Evolutionary conservation across 2,888 invertebrate species (phyloP).

Genomic region (Euplexia lucipara): DNA sequence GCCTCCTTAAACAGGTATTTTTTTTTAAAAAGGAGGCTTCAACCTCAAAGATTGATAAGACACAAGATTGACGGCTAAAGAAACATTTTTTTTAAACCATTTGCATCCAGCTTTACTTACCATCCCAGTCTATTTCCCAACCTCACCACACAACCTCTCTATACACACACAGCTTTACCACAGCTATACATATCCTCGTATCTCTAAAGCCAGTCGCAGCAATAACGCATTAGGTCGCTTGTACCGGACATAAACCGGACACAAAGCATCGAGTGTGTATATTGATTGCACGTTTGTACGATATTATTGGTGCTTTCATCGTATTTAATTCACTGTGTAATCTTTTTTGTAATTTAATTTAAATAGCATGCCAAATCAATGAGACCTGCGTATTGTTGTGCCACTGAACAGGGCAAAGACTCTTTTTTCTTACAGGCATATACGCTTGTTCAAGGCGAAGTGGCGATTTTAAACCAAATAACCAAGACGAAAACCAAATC

Average conservation of each 20-base stretch:
- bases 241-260: slow-evolving; percentile 32
- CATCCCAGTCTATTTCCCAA: neutral
- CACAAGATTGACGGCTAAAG: too few species aligned
- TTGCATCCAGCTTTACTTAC: neutral
- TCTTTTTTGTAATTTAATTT: neutral
- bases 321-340: slow-evolving; percentile 1
- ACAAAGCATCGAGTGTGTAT: slow-evolving; percentile 11
- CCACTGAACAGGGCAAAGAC: too few species aligned
- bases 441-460: too few species aligned
- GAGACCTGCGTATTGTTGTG: too few species aligned
- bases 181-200: slow-evolving; percentile 2
- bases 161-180: neutral
- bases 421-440: too few species aligned
- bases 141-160: neutral
- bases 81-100: too few species aligned
- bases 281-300: slow-evolving; percentile 30
- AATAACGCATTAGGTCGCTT: slow-evolving; percentile 34
- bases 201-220: slow-evolving; percentile 32
- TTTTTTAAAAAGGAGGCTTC: too few species aligned
- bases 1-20: too few species aligned
- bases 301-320: slow-evolving; percentile 25
- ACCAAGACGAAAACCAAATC: too few species aligned
- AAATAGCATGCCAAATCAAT: too few species aligned
- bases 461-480: too few species aligned
- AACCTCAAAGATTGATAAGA: too few species aligned